phyloP scores from a whole-genome alignment of 2,888 invertebrate species.

The Pammene aurita region DNA sequence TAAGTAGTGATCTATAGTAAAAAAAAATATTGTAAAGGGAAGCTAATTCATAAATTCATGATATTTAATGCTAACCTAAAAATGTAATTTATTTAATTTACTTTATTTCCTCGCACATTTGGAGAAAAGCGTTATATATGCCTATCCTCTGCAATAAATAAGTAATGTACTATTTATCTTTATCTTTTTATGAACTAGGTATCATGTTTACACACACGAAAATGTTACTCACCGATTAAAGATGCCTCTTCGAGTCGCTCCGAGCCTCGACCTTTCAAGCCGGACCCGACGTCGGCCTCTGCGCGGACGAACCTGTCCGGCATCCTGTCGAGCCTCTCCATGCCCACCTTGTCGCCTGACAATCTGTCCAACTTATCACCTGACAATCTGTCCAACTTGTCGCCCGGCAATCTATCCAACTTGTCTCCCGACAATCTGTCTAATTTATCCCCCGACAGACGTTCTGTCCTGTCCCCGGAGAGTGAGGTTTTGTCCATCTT shows the following conservation, averaged over 20 bases:
- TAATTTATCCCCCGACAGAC: conserved; percentile 58
- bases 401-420: conserved; percentile 54
- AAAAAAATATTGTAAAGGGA: too few species aligned
- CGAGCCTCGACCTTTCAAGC: conserved; percentile 64
- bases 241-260: conserved; percentile 68
- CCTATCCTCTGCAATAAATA: too few species aligned
- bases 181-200: too few species aligned
- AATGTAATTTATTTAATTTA: too few species aligned
- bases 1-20: too few species aligned
- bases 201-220: too few species aligned
- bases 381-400: conserved; percentile 45
- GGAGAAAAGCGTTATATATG: too few species aligned
- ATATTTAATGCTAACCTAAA: too few species aligned
- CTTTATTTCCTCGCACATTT: too few species aligned
- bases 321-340: conserved; percentile 49
- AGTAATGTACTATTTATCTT: too few species aligned
- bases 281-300: conserved; percentile 76
- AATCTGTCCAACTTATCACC: conserved; percentile 50
- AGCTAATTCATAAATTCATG: too few species aligned
- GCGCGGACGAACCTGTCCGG: conserved; percentile 64
- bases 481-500: conserved; percentile 43
- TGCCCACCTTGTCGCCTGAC: conserved; percentile 56
- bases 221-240: conserved; percentile 61
- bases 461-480: conserved; percentile 49
- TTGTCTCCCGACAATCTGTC: conserved; percentile 38